Percentiles rank a stretch among this genome's conserved stretches.
phyloP scores from a whole-genome alignment of 1,140 invertebrate genomes.

The Drosophila kepulauana region DNA sequence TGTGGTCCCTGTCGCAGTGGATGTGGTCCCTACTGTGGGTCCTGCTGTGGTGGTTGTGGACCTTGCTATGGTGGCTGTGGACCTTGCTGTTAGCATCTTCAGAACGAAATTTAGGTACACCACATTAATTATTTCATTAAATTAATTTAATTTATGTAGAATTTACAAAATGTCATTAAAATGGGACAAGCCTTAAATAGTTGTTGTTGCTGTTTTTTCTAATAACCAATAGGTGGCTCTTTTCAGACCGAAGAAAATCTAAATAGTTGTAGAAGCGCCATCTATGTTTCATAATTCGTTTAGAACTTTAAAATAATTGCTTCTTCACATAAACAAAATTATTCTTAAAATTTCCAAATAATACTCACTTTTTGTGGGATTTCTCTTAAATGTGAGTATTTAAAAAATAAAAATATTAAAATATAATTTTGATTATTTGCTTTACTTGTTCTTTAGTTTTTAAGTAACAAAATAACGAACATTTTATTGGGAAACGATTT shows the following conservation, averaged over 20 bases:
- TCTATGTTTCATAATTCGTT: too few relatives aligned
- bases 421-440: neutral
- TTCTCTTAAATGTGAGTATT: neutral
- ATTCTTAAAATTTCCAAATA: too few relatives aligned
- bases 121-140: neutral
- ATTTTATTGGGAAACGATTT: neutral
- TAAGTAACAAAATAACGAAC: neutral
- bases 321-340: too few relatives aligned
- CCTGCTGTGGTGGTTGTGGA: constrained; percentile 17
- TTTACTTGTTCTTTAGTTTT: neutral
- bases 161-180: neutral
- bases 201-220: too few relatives aligned
- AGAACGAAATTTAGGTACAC: neutral
- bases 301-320: too few relatives aligned
- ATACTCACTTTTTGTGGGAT: neutral
- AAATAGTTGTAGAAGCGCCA: too few relatives aligned
- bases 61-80: neutral
- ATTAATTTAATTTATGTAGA: neutral
- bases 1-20: constrained; percentile 2
- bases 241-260: too few relatives aligned
- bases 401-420: neutral
- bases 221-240: too few relatives aligned
- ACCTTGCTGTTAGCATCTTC: constrained; percentile 1
- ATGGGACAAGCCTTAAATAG: too few relatives aligned
- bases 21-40: constrained; percentile 22